A percentile compares a stretch with the other conserved stretches of the same genome.
Conservation (phyloP, 2,113 vertebrate genomes). For the Beaufortia kweichowensis region DNA sequence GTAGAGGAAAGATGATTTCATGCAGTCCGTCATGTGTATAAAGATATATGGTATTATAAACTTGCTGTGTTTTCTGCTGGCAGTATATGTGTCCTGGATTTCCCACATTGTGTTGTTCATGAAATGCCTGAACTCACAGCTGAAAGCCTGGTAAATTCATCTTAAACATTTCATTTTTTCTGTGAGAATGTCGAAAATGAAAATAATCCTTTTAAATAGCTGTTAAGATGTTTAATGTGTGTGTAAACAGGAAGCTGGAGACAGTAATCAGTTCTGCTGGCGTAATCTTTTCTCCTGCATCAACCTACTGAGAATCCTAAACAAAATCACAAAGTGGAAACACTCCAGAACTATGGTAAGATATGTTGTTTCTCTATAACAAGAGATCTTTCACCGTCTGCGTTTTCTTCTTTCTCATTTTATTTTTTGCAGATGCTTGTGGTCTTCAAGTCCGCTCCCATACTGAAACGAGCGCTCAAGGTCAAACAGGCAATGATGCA, state of each 20-base stretch:
- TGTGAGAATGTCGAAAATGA: too few species aligned
- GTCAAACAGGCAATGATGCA: slow-evolving; percentile 98
- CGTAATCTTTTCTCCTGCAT: slow-evolving; percentile 97
- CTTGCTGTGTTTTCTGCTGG: slow-evolving; percentile 27
- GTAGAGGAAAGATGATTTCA: slow-evolving; percentile 63
- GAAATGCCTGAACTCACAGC: slow-evolving; percentile 94
- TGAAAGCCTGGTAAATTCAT: slow-evolving; percentile 88
- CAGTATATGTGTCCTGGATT: slow-evolving; percentile 92
- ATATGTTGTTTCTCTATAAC: background rate
- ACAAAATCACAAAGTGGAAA: slow-evolving; percentile 98
- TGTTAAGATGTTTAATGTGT: slow-evolving; percentile 23
- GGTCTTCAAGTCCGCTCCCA: slow-evolving; percentile 96
- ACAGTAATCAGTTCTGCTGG: slow-evolving; percentile 96
- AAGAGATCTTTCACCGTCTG: background rate
- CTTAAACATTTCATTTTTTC: background rate
- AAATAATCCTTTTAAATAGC: background rate
- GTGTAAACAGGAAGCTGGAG: slow-evolving; percentile 85
- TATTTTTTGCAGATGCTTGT: slow-evolving; percentile 85
- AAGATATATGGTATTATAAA: slow-evolving; percentile 21
- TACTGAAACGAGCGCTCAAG: slow-evolving; percentile 93
- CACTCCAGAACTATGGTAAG: slow-evolving; percentile 97
- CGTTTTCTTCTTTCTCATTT: background rate
- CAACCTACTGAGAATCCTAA: slow-evolving; percentile 90
- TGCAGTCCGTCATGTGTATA: background rate
- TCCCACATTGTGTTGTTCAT: slow-evolving; percentile 84